phyloP scores from a whole-genome alignment of 2,113 vertebrate genomes.

The Pampusana beccarii region DNA sequence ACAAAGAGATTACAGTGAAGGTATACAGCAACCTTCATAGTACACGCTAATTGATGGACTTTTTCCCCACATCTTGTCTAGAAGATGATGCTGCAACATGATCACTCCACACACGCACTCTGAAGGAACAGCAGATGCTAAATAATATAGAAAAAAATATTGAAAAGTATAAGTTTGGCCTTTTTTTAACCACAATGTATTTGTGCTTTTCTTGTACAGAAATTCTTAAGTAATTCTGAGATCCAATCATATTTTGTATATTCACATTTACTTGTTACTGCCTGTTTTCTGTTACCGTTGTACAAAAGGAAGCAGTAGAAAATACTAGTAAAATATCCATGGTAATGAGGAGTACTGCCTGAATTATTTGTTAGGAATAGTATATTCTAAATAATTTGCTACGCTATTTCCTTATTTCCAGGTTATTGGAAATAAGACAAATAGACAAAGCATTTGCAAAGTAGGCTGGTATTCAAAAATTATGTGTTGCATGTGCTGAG shows the following conservation, averaged over 20 bases:
- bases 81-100: not conserved
- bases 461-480: not conserved
- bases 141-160: not conserved
- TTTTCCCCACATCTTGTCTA: not conserved
- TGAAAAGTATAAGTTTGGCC: not conserved
- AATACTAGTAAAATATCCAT: not conserved
- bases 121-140: not conserved
- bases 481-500: not conserved
- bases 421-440: not conserved
- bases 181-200: not conserved
- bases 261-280: not conserved
- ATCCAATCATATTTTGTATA: not conserved
- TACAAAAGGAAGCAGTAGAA: not conserved
- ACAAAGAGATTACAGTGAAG: not conserved
- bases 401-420: not conserved
- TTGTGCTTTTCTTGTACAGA: not conserved
- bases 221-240: not conserved
- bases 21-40: not conserved
- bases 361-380: not conserved
- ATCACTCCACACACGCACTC: not conserved
- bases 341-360: not conserved
- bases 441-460: not conserved
- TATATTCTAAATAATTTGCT: not conserved
- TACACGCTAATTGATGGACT: not conserved
- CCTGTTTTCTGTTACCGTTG: not conserved